Base-by-base conservation (phyloP, 2,797 vertebrate genomes). In the Calcarius lapponicus region DNA sequence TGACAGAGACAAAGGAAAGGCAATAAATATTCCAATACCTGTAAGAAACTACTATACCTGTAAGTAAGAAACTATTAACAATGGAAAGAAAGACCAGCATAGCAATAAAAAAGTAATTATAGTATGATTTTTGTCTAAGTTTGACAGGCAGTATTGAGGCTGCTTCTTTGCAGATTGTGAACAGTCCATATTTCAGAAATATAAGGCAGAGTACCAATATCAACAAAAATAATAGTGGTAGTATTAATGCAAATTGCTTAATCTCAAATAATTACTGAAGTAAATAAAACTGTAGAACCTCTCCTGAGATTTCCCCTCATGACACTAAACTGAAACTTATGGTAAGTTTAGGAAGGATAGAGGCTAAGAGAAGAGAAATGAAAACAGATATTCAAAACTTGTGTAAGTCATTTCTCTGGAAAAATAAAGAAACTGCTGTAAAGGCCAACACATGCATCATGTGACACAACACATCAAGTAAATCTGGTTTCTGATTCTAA, bases 241-340 rank as follows among this genome's bases (percentile, higher is more conserved):
- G 26, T 79, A 88, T 81, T 92, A 62, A 76, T 56, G 82, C 47
- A 94, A 96, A 75, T 54, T 48, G 51, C 19, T 88, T 66, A 48
- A 86, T 78, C 45, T 86, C 50, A 92, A 91, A 66, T 78, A 89
- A 90, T 50, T 78, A 84, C 34, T 43, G 40, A 93, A 93, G 47
- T 21, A 94, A 92, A 75, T 65, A 90, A 84, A 91, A 92, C 2
- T 64, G n/a, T 90, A 90, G 40, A 94, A 47, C 31, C 40, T 64
- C 13, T 83, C 88, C 54, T 57, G n/a, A 78, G 54, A 74, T 74
- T 66, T 78, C 85, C n/a, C 29, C 21, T 73, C 29, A 31, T 38
- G 40, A 87, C 21, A 86, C 54, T 79, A 76, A 93, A 62, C 15
- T 53, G 40, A 90, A 83, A 79, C 17, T 66, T 80, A 15, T 2